A percentile compares a stretch with the other conserved stretches of the same genome.
These are phyloP conservation scores for Lithophane socia DNA, from an alignment of 2,888 invertebrate species.

Conservation along the genomic window DNA sequence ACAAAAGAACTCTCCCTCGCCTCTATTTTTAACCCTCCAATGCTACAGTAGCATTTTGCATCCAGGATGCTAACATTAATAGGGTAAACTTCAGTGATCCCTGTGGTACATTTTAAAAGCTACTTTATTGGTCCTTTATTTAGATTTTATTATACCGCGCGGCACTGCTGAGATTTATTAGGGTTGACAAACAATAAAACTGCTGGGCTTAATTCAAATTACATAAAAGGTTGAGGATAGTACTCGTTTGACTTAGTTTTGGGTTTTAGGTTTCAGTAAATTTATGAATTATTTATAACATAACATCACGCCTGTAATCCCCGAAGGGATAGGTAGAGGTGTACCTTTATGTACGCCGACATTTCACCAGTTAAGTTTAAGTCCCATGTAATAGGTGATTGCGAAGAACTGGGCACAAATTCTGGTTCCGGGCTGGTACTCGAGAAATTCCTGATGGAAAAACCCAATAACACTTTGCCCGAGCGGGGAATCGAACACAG, in stretches of 20 bases:
- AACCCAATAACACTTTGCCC: no score
- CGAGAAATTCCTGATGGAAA: no score
- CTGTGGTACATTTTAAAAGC: slow-evolving; percentile 27
- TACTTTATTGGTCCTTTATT: slow-evolving; percentile 59
- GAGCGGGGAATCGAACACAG: no score
- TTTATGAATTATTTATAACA: neutral
- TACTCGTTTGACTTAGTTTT: slow-evolving; percentile 2
- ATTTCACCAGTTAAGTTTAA: no score
- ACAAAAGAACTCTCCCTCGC: neutral
- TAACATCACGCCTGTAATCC: no score
- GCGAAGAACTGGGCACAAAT: no score
- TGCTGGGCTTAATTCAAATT: slow-evolving; percentile 11
- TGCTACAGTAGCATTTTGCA: slow-evolving; percentile 19
- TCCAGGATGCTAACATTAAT: slow-evolving; percentile 6
- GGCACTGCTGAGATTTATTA: slow-evolving; percentile 42
- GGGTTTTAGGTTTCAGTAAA: neutral
- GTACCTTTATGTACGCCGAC: no score
- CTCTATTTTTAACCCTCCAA: slow-evolving; percentile 6
- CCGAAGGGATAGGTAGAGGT: no score
- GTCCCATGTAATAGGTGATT: no score
- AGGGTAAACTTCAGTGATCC: slow-evolving; percentile 24
- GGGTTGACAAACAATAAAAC: slow-evolving; percentile 46
- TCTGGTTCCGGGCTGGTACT: no score
- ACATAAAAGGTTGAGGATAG: neutral
- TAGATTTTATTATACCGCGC: slow-evolving; percentile 56